Evolutionary conservation across 2,113 vertebrate species (phyloP).

Genomic region (Platysternon megacephalum): DNA sequence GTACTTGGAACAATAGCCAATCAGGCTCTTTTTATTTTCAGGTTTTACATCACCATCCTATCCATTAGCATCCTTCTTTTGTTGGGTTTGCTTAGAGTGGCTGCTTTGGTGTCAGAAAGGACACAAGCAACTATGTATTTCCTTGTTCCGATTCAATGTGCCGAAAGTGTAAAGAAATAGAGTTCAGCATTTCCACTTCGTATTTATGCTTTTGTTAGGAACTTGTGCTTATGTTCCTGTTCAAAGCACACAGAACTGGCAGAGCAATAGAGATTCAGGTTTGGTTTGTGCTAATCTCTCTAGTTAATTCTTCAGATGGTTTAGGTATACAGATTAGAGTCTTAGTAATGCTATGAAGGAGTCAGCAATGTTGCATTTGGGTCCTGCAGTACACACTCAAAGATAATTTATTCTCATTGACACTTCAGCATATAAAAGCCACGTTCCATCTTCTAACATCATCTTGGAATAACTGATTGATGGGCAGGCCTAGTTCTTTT

Average conservation of each 20-base stretch:
- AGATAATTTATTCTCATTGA: conserved; percentile 47
- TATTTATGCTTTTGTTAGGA: neutral
- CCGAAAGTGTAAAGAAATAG: neutral
- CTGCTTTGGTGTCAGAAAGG: neutral
- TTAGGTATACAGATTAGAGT: neutral
- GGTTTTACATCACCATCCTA: neutral
- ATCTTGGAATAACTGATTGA: conserved; percentile 55
- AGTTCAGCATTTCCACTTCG: neutral
- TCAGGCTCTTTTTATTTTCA: neutral
- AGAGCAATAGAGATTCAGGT: neutral
- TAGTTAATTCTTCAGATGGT: conserved; percentile 11
- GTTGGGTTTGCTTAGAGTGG: neutral
- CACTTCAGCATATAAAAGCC: conserved; percentile 46
- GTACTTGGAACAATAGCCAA: neutral
- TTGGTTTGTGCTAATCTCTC: conserved; percentile 9
- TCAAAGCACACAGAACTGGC: neutral
- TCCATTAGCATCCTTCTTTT: neutral
- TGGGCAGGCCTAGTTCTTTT: neutral
- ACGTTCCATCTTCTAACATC: conserved; percentile 35
- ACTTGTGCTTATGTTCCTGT: neutral
- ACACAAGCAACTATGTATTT: neutral
- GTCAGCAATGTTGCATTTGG: conserved; percentile 9
- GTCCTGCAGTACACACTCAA: conserved; percentile 55
- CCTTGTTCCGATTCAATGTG: neutral
- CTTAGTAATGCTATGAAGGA: neutral